Evolutionary conservation across 37 sponge, comb jelly and placozoan genomes (phyloP), one percentile per base, ranked within the genome.

Genomic region (Dysidea cf. avara): DNA sequence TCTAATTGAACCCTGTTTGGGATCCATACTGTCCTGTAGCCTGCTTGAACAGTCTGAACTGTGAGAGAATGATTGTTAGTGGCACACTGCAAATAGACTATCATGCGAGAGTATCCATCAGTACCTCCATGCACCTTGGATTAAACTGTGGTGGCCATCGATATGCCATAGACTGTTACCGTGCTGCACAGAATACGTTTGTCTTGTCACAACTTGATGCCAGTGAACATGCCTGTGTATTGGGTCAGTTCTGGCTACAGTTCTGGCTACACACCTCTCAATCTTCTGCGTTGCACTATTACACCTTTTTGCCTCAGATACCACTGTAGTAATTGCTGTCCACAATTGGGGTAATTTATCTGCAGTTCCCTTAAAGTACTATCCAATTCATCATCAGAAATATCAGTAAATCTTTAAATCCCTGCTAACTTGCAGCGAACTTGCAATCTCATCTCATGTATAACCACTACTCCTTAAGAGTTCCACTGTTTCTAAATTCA

Each of bases 141-240:
- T 55, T 4, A 77, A 56, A 47, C 78, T 77, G 39, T 77, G 78
- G 46, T 67, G 68, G 26, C 68, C 78, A 56, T 78, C 78, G 46
- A 78, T 67, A 43, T 67, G 78, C 78, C 78, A 78, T 13, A 78
- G 61, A 28, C 43, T 39, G 33, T 78, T 78, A 29, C 58, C n/a
- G n/a, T n/a, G n/a, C n/a, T n/a, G n/a, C n/a, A n/a, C n/a, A n/a
- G n/a, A n/a, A n/a, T n/a, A n/a, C n/a, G n/a, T n/a, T n/a, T n/a
- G n/a, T n/a, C n/a, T n/a, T n/a, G n/a, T n/a, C n/a, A n/a, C n/a
- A n/a, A n/a, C n/a, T n/a, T n/a, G n/a, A n/a, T n/a, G n/a, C n/a
- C n/a, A n/a, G n/a, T n/a, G n/a, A n/a, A n/a, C n/a, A n/a, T n/a
- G n/a, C n/a, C n/a, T n/a, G n/a, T n/a, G n/a, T n/a, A n/a, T n/a